Evolutionary conservation across 2,113 vertebrate genomes (phyloP).

Genomic region (Holacanthus passer): DNA sequence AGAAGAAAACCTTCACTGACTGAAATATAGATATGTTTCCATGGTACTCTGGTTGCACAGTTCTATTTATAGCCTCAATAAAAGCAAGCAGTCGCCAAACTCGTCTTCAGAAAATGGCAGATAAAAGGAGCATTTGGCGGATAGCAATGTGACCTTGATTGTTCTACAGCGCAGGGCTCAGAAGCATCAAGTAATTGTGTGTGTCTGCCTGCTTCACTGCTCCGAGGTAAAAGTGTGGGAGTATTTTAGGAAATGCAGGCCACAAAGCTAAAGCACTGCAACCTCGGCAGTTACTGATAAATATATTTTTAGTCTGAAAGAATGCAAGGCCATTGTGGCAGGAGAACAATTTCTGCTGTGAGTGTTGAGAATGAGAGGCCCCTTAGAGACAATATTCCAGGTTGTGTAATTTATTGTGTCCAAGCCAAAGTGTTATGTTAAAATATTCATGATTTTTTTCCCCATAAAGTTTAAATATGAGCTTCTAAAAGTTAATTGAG

Average conservation of each 20-base stretch:
- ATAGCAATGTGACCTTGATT: slow-evolving; percentile 52
- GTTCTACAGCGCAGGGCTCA: slow-evolving; percentile 10
- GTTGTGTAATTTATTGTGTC: slow-evolving; percentile 8
- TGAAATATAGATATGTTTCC: slow-evolving; percentile 58
- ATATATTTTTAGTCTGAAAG: slow-evolving; percentile 53
- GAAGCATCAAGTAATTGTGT: slow-evolving; percentile 37
- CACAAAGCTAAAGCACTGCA: slow-evolving; percentile 10
- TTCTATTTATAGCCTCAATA: slow-evolving; percentile 62
- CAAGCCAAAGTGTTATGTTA: slow-evolving; percentile 14
- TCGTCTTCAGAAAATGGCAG: slow-evolving; percentile 33
- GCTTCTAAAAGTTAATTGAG: not conserved
- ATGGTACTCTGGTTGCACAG: slow-evolving; percentile 33
- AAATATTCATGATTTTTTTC: slow-evolving; percentile 28
- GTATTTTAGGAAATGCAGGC: slow-evolving; percentile 35
- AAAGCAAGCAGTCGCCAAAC: slow-evolving; percentile 48
- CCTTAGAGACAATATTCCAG: not conserved
- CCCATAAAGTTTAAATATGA: slow-evolving; percentile 15
- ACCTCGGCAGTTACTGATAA: slow-evolving; percentile 1
- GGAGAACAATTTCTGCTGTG: not conserved
- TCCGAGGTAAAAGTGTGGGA: slow-evolving; percentile 59
- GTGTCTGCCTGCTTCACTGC: slow-evolving; percentile 28
- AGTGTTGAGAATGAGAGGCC: slow-evolving; percentile 8
- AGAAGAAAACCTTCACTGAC: slow-evolving; percentile 25
- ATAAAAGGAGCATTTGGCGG: slow-evolving; percentile 14
- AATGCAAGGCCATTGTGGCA: slow-evolving; percentile 37